Evolutionary conservation across 1,140 invertebrate genomes (phyloP), one percentile per base, ranked within the genome.

Genomic region (Ceratosolen fusciceps): DNA sequence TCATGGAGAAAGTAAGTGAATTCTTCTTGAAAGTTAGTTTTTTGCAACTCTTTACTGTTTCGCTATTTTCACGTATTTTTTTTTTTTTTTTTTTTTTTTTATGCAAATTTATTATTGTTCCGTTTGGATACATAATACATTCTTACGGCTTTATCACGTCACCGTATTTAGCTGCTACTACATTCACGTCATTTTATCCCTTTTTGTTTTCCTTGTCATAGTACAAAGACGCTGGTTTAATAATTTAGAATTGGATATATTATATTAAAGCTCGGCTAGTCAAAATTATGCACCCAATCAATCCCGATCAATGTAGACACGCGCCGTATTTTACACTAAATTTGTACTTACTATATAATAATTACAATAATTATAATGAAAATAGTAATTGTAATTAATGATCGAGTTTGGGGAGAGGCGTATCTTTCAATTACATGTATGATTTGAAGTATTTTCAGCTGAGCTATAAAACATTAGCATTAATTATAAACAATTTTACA

Each of bases 1-100:
- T 87, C 88, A 83, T 91, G 90, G 90, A 91, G 86, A 90, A 91
- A 90, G 90, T 91, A 91, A 91, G 90, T 91, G 88, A 90, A 88
- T 80, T 76, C 39, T 80, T 77, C 79, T 76, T 76, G 62, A 80
- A 80, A 76, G 73, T 72, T 80, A 80, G 79, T 49, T 76, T 79
- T 80, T 70, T 80, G 73, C 73, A 71, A 73, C 39, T 60, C 65
- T 73, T 73, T 49, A 74, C 54, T 79, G 71, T 79, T 58, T 62
- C 37, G 78, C 73, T 68, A 68, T 74, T 39, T 60, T 12, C 54
- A 31, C 8, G 58, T 75, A 52, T 34, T 58, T 56, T n/a, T n/a
- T n/a, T n/a, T n/a, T n/a, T n/a, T n/a, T n/a, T n/a, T n/a, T n/a
- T n/a, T n/a, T n/a, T n/a, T n/a, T n/a, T n/a, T 72, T 78, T 34